Percentiles rank a stretch among this genome's conserved stretches.
These are phyloP conservation scores for Coilia nasus DNA, from an alignment of 2,797 vertebrate genomes.

Conservation along the genomic window DNA sequence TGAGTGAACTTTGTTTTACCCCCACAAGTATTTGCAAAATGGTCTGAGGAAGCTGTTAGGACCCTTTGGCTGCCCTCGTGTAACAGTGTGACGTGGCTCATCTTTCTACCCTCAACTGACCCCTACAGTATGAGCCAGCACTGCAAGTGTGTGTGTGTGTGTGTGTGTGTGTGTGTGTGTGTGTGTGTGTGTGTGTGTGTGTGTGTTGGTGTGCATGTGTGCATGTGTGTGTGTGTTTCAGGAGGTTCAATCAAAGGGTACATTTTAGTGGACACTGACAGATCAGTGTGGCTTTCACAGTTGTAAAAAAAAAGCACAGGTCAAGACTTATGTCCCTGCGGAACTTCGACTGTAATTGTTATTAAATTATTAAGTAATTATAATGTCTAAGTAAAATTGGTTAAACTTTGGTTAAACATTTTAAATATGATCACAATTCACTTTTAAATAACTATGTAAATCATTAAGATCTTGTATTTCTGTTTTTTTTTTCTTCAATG, in stretches of 20 bases:
- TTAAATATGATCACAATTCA: neutral
- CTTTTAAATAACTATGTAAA: neutral
- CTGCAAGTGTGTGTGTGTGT: neutral
- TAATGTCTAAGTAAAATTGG: neutral
- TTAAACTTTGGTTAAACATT: neutral
- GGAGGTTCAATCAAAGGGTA: slow-evolving; percentile 2
- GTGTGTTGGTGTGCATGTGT: too few species aligned
- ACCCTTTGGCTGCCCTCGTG: slow-evolving; percentile 26
- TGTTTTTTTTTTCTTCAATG: too few species aligned
- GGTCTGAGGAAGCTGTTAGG: slow-evolving; percentile 39
- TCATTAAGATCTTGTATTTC: neutral
- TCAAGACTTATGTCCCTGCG: neutral
- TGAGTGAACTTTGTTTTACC: slow-evolving; percentile 49
- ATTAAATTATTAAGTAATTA: neutral
- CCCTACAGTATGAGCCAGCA: slow-evolving; percentile 19
- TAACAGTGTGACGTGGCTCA: slow-evolving; percentile 31
- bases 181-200: too few species aligned
- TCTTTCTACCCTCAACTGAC: slow-evolving; percentile 42
- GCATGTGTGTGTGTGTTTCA: neutral
- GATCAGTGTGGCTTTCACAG: neutral
- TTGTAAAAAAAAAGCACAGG: neutral
- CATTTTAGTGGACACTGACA: neutral
- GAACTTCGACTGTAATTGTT: neutral
- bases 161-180: slow-evolving; percentile 8
- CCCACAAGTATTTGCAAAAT: slow-evolving; percentile 31